A percentile compares a stretch with the other conserved stretches of the same genome.
These are phyloP conservation scores for Melitaea cinxia DNA, from an alignment of 1,140 invertebrate genomes.

Conservation along the genomic window DNA sequence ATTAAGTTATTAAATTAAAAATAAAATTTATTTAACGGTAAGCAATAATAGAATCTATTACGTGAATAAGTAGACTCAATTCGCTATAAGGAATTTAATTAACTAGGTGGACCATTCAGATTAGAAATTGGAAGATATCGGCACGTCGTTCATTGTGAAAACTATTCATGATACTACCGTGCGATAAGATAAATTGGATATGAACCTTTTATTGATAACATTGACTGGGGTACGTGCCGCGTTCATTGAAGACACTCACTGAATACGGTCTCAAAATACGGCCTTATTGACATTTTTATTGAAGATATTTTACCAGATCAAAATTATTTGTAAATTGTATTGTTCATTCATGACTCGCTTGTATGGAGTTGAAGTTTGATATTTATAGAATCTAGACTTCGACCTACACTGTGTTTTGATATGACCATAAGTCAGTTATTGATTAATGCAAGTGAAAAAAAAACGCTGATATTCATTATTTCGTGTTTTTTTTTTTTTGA, in stretches of 20 bases:
- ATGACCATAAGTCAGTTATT: no score
- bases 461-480: no score
- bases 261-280: not conserved
- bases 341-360: no score
- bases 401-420: no score
- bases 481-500: no score
- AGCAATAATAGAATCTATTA: slow-evolving; percentile 51
- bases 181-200: slow-evolving; percentile 77
- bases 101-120: slow-evolving; percentile 77
- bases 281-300: not conserved
- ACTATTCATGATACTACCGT: slow-evolving; percentile 75
- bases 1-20: slow-evolving; percentile 82
- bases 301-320: not conserved
- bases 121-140: slow-evolving; percentile 80
- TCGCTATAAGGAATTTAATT: slow-evolving; percentile 53
- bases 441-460: no score
- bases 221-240: slow-evolving; percentile 42
- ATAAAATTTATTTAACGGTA: slow-evolving; percentile 54
- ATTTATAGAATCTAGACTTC: no score
- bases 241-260: slow-evolving; percentile 20
- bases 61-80: slow-evolving; percentile 34
- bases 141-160: slow-evolving; percentile 79
- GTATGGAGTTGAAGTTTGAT: no score
- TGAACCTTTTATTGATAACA: slow-evolving; percentile 74
- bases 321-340: no score